Percentiles rank a stretch among this genome's conserved stretches.
Evolutionary conservation across 2,797 vertebrate genomes (phyloP).

Genomic region (Acanthurus lineatus): DNA sequence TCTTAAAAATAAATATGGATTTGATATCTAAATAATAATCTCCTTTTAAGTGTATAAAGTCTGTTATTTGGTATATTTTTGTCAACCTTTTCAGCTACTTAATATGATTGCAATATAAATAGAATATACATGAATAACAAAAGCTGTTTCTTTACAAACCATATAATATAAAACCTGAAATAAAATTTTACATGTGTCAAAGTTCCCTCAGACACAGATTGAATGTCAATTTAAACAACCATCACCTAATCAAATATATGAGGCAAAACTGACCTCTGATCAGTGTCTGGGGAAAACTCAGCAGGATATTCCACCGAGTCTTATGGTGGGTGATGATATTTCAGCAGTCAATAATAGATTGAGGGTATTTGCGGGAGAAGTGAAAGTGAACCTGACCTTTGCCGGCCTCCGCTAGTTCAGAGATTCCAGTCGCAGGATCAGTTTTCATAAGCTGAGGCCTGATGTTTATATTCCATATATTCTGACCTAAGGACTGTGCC

Average conservation of each 20-base stretch:
- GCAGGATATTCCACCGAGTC: conserved; percentile 35
- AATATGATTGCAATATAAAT: conserved; percentile 77
- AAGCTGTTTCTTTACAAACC: conserved; percentile 73
- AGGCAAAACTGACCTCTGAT: conserved; percentile 55
- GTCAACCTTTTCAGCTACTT: conserved; percentile 64
- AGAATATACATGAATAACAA: conserved; percentile 76
- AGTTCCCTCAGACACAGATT: conserved; percentile 38
- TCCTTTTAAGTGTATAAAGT: conserved; percentile 73
- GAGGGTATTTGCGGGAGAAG: conserved; percentile 42
- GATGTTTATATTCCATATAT: conserved; percentile 18
- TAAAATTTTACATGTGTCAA: conserved; percentile 45
- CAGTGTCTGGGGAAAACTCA: conserved; percentile 38
- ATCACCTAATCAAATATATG: conserved; percentile 20
- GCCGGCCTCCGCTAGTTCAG: conserved; percentile 29
- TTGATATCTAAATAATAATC: conserved; percentile 73
- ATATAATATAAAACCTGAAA: conserved; percentile 70
- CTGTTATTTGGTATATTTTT: conserved; percentile 79
- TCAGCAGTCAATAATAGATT: conserved; percentile 49
- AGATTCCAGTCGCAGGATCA: conserved; percentile 33
- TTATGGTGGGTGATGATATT: conserved; percentile 43
- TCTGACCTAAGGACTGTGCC: conserved; percentile 28
- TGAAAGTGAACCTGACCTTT: conserved; percentile 55
- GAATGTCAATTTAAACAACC: conserved; percentile 17
- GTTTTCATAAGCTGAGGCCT: conserved; percentile 26
- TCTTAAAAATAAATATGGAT: conserved; percentile 84